Evolutionary conservation across 2,797 vertebrate species (phyloP), one percentile per base, ranked within the genome.

Genomic region (Peromyscus nudipes): DNA sequence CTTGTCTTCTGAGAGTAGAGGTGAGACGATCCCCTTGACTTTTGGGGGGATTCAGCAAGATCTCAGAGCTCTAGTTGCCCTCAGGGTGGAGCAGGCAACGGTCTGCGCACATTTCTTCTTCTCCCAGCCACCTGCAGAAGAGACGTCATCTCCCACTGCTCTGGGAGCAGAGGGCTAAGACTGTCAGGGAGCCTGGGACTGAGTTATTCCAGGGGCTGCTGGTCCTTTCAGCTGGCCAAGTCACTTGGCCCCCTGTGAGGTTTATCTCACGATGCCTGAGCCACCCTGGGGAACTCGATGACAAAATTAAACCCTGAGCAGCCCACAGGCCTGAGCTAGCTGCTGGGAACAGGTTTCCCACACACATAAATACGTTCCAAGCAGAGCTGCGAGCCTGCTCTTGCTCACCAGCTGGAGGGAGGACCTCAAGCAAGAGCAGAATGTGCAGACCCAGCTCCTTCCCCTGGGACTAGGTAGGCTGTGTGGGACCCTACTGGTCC

Each of bases 261-360:
- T 55, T 21, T 11, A 4, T 60, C 76, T 73, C 55, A 29, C 16
- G 9, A 0, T 16, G 52, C 21, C 80, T 10, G 85, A 67, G 16
- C 80, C 75, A 37, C 43, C n/a, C 75, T 34, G 31, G 62, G 88
- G 81, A 91, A 49, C 76, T 60, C 5, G 0, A 43, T 34, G 55
- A 34, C 55, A 25, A 43, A 88, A 83, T 10, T 27, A 69, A 84
- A 67, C 31, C 60, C 84, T 4, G 6, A 82, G 65, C 27, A 21
- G 67, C 62, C 65, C 40, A 25, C 11, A 14, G 67, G 76, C 52
- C 89, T 27, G 1, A 52, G 31, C n/a, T 43, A 69, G 73, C 91
- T 57, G 60, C 81, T 6, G 23, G 73, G 23, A 82, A 34, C n/a
- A 65, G 91, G 55, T 73, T 94, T 94, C 76, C 64, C 77, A 27